Conservation (phyloP, 2,797 vertebrate species). For the Philypnodon macrostomus region DNA sequence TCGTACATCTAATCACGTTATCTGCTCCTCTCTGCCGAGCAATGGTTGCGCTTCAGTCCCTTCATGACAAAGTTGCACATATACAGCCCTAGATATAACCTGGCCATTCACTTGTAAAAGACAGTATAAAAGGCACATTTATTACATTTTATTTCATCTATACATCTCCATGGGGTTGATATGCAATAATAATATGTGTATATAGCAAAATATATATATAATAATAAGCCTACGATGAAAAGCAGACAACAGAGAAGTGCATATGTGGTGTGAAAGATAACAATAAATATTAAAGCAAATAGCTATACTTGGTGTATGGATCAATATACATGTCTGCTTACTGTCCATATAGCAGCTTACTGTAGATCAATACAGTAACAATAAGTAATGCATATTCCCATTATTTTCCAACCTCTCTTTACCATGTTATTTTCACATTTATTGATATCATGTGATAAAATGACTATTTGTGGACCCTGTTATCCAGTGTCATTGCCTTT, state of each 20-base stretch:
- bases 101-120: slow-evolving; percentile 30
- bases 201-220: background rate
- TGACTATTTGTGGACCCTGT: slow-evolving; percentile 36
- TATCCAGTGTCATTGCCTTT: slow-evolving; percentile 38
- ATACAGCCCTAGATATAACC: slow-evolving; percentile 24
- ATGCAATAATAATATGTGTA: background rate
- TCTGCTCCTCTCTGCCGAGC: slow-evolving; percentile 75
- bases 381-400: slow-evolving; percentile 47
- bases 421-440: slow-evolving; percentile 42
- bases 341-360: slow-evolving; percentile 43
- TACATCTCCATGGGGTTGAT: background rate
- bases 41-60: slow-evolving; percentile 62
- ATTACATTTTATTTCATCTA: slow-evolving; percentile 18
- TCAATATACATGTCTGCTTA: slow-evolving; percentile 59
- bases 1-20: slow-evolving; percentile 76
- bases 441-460: slow-evolving; percentile 38
- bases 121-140: slow-evolving; percentile 19
- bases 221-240: background rate
- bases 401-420: slow-evolving; percentile 20
- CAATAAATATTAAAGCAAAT: slow-evolving; percentile 43
- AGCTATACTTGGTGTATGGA: slow-evolving; percentile 44
- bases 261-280: slow-evolving; percentile 35
- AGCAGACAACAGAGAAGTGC: slow-evolving; percentile 2
- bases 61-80: slow-evolving; percentile 36
- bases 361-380: slow-evolving; percentile 57